A percentile compares a stretch with the other conserved stretches of the same genome.
phyloP scores from a whole-genome alignment of 2,888 invertebrate genomes.

The Tetheella fluctuosa region DNA sequence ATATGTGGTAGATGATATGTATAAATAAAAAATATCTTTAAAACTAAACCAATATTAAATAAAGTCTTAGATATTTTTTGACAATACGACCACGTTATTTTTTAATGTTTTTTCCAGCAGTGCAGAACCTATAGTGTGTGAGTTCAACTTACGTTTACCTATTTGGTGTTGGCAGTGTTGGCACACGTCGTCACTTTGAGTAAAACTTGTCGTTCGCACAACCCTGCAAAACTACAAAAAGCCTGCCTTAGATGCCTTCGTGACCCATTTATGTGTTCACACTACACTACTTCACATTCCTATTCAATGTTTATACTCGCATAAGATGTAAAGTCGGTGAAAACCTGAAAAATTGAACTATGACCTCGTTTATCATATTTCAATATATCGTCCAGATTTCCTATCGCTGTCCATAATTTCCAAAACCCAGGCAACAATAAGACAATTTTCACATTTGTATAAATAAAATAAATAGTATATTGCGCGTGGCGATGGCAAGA shows the following conservation, averaged over 20 bases:
- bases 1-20: too few species aligned
- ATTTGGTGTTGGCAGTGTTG: constrained; percentile 21
- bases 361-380: not conserved
- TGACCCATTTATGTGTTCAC: constrained; percentile 63
- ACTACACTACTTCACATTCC: constrained; percentile 39
- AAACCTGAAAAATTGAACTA: constrained; percentile 23
- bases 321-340: constrained; percentile 26
- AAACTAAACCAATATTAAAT: too few species aligned
- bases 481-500: too few species aligned
- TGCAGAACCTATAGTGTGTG: constrained; percentile 11
- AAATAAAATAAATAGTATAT: too few species aligned
- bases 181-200: constrained; percentile 24
- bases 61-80: too few species aligned
- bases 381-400: too few species aligned
- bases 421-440: not conserved
- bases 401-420: not conserved
- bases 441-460: too few species aligned
- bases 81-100: too few species aligned
- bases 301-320: constrained; percentile 39
- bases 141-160: constrained; percentile 19
- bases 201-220: constrained; percentile 30
- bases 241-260: constrained; percentile 48
- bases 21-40: too few species aligned
- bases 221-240: constrained; percentile 37
- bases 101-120: not conserved